A percentile compares a stretch with the other conserved stretches of the same genome.
phyloP scores from a whole-genome alignment of 1,140 invertebrate genomes.

The Parapsyche elsis region DNA sequence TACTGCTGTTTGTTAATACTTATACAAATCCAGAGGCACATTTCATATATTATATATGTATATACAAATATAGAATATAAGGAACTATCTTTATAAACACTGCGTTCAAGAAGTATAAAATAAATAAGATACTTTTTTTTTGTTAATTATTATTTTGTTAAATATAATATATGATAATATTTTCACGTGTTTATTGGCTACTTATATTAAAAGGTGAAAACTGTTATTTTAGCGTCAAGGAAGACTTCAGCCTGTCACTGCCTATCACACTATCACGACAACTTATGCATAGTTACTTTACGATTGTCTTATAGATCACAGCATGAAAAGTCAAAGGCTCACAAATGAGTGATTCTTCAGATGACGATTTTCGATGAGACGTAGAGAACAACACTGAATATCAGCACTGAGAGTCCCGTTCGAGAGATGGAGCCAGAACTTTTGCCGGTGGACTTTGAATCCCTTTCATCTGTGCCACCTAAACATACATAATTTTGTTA shows the following conservation, averaged over 20 bases:
- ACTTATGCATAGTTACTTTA: too few species aligned
- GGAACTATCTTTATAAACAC: not conserved
- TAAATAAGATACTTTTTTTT: too few species aligned
- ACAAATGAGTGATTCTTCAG: not conserved
- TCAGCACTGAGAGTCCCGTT: slow-evolving; percentile 2
- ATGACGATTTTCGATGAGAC: not conserved
- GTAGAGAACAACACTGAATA: slow-evolving; percentile 25
- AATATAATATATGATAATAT: not conserved
- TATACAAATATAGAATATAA: not conserved
- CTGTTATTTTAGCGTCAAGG: not conserved
- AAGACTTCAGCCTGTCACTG: not conserved
- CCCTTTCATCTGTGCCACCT: slow-evolving; percentile 32
- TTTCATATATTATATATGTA: too few species aligned
- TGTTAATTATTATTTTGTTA: too few species aligned
- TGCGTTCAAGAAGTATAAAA: too few species aligned
- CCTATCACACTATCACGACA: too few species aligned
- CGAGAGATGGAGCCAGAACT: not conserved
- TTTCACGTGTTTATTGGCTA: slow-evolving; percentile 4
- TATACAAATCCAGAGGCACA: not conserved
- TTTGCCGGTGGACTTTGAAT: not conserved
- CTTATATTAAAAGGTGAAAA: not conserved
- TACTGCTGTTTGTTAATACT: not conserved
- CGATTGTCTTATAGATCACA: not conserved
- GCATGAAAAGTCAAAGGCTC: not conserved
- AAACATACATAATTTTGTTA: not conserved